These are phyloP conservation scores for Progne subis DNA, from an alignment of 2,113 vertebrate species.

Conservation along the genomic window DNA sequence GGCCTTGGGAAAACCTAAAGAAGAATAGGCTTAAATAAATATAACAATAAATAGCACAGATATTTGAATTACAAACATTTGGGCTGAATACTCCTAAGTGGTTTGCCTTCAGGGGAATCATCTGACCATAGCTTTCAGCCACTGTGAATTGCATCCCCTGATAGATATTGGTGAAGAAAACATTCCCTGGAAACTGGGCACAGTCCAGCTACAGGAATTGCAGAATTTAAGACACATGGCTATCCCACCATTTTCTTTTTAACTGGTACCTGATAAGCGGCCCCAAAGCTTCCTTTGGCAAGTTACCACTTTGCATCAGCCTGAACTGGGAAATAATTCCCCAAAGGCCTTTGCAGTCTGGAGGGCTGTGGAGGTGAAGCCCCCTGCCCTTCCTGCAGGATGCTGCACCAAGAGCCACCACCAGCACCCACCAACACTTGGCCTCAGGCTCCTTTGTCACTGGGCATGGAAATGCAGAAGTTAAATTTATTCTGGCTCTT, in stretches of 20 bases:
- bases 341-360: not conserved
- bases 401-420: not conserved
- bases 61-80: not conserved
- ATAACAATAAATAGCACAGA: not conserved
- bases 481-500: not conserved
- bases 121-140: not conserved
- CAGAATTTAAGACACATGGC: not conserved
- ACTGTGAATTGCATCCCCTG: not conserved
- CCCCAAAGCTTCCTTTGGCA: not conserved
- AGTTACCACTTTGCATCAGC: not conserved
- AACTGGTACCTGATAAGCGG: not conserved
- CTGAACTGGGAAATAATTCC: not conserved
- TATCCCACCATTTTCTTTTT: not conserved
- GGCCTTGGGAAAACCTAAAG: not conserved
- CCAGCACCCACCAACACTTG: not conserved
- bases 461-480: not conserved
- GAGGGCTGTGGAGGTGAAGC: not conserved
- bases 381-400: not conserved
- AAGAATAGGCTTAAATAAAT: not conserved
- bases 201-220: not conserved
- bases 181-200: not conserved
- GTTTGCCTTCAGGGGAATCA: not conserved
- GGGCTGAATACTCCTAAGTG: not conserved
- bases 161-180: not conserved
- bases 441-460: not conserved